Base-by-base conservation (phyloP, 2,888 invertebrate genomes). In the Microplitis manilae region DNA sequence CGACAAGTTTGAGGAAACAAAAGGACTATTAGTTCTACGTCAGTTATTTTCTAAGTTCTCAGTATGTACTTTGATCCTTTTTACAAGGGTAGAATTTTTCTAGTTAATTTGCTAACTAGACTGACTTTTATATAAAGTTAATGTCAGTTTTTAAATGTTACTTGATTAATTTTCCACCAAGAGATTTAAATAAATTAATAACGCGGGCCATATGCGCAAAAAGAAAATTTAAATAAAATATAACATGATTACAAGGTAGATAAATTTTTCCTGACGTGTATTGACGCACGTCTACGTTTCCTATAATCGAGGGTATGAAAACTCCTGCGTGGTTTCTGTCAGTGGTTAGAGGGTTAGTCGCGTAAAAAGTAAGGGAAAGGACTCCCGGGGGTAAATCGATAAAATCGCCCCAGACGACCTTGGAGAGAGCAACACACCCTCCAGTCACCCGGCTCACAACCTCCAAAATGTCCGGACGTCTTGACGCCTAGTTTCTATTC, bases 341-440 rank as follows among this genome's bases (percentile, higher is more conserved):
- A 39, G 15, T 39, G 41, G 40, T 62, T 73, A 39, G 69, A 13
- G 69, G 40, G 62, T 78, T 71, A 13, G 20, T 39, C 71, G 50
- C 8, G 13, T 13, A 50, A 50, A 50, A 13, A 13, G 50, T 9
- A 73, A 75, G 79, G 70, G 81, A 80, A 73, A 78, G 78, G 81
- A 79, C 79, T 61, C 73, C 73, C 50, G 60, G 83, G 81, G 50
- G 78, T 79, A 80, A 87, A 89, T 89, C 88, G 88, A 89, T 89
- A 88, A 83, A 82, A 81, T 81, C 83, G 87, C 82, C 87, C 88
- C 88, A 88, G 88, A 88, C 89, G 87, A 88, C 89, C 88, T 89
- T 89, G 82, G 78, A 74, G 75, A 77, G 79, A 79, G 77, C 73
- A 78, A 78, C 62, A 39, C 13, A 67, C 62, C 76, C 68, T 79